Conservation (phyloP, 2,113 vertebrate genomes). For the Chamaetylas fuelleborni region DNA sequence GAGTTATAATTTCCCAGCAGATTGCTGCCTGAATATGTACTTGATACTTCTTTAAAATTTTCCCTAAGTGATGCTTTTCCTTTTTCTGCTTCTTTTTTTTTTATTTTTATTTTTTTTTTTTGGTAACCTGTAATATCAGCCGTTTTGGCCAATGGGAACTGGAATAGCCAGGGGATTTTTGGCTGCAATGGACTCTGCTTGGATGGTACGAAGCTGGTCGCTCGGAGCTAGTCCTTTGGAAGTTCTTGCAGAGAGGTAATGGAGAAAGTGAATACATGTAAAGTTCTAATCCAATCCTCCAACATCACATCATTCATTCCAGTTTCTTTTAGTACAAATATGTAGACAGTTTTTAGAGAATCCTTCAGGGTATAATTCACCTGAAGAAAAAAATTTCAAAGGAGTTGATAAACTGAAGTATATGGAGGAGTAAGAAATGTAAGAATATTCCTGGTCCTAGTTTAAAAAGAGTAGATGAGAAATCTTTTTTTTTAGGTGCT, state of each 20-base stretch:
- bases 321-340: not conserved
- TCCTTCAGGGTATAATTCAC: not conserved
- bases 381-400: not conserved
- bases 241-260: conserved; percentile 96
- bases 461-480: not conserved
- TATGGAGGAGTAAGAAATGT: not conserved
- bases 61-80: not conserved
- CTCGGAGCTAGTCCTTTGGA: conserved; percentile 87
- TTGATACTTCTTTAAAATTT: not conserved
- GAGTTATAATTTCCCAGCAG: not conserved
- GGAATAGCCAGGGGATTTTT: conserved; percentile 97
- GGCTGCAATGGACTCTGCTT: conserved; percentile 94
- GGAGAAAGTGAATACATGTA: not conserved
- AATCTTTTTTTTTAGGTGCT: not conserved
- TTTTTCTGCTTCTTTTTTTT: not conserved
- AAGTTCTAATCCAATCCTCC: not conserved
- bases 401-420: not conserved
- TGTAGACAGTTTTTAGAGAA: not conserved
- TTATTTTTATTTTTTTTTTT: not conserved
- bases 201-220: conserved; percentile 97
- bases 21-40: not conserved
- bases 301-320: not conserved
- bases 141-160: conserved; percentile 99
- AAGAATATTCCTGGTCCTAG: not conserved
- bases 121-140: conserved; percentile 65